These are phyloP conservation scores for Paratilapia polleni DNA, from an alignment of 2,113 vertebrate genomes.

Conservation along the genomic window DNA sequence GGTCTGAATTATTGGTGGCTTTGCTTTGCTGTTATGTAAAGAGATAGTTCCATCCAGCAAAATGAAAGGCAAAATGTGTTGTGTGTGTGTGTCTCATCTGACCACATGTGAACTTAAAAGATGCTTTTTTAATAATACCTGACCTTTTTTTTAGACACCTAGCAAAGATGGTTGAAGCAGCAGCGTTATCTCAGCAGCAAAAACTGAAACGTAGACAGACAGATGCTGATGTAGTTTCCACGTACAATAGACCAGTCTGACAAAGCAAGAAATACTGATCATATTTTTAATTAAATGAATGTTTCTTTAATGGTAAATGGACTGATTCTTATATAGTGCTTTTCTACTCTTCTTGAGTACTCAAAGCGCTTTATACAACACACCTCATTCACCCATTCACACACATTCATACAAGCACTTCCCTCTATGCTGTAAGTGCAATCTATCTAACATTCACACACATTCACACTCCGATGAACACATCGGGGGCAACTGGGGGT, in stretches of 20 bases:
- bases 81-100: background rate
- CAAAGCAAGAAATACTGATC: background rate
- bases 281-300: background rate
- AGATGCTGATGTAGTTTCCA: background rate
- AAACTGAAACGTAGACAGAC: background rate
- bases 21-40: conserved; percentile 75
- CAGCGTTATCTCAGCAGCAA: background rate
- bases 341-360: too few species aligned
- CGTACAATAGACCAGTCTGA: background rate
- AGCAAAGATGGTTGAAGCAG: background rate
- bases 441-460: too few species aligned
- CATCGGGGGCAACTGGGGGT: too few species aligned
- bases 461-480: too few species aligned
- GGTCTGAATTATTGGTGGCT: conserved; percentile 72
- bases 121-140: background rate
- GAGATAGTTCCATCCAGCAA: conserved; percentile 43
- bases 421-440: too few species aligned
- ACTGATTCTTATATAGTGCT: too few species aligned
- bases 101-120: conserved; percentile 16
- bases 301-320: too few species aligned
- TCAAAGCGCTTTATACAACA: too few species aligned
- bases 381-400: too few species aligned
- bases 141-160: background rate
- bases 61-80: conserved; percentile 42
- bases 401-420: too few species aligned